Conservation (phyloP, 2,888 invertebrate species). For the Parnassius smintheus region DNA sequence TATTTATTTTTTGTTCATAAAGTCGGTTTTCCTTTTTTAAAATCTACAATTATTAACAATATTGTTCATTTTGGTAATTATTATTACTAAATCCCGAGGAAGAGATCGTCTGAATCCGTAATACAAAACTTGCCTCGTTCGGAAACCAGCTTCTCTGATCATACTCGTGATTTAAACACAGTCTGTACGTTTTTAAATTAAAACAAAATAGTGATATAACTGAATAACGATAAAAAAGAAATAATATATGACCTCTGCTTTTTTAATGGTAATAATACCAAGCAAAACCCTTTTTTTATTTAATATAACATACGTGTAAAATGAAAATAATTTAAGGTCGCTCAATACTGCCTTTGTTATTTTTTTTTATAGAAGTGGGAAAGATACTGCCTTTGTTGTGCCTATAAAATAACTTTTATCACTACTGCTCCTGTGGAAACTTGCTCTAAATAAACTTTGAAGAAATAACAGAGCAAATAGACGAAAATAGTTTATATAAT, state of each 20-base stretch:
- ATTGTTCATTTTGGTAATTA: too few relatives aligned
- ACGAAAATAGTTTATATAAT: neutral
- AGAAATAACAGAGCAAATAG: constrained; percentile 22
- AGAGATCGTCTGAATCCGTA: too few relatives aligned
- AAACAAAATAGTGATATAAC: neutral
- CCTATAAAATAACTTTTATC: neutral
- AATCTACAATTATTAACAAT: too few relatives aligned
- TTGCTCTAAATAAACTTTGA: constrained; percentile 23
- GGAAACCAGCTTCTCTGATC: neutral
- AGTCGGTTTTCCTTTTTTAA: too few relatives aligned
- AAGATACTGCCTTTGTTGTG: neutral
- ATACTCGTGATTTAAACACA: neutral
- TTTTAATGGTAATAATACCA: neutral
- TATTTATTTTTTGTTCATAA: too few relatives aligned
- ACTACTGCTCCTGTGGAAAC: constrained; percentile 7
- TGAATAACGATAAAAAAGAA: too few relatives aligned
- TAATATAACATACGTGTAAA: neutral
- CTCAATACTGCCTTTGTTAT: neutral
- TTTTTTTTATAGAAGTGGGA: too few relatives aligned
- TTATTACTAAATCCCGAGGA: neutral
- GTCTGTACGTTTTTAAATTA: neutral
- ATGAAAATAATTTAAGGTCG: neutral
- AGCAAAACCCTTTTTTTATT: too few relatives aligned
- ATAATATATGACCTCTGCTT: neutral
- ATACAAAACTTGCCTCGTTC: too few relatives aligned